A percentile compares a stretch with the other conserved stretches of the same genome.
phyloP scores from a whole-genome alignment of 2,113 vertebrate species.

The Varanus komodoensis region DNA sequence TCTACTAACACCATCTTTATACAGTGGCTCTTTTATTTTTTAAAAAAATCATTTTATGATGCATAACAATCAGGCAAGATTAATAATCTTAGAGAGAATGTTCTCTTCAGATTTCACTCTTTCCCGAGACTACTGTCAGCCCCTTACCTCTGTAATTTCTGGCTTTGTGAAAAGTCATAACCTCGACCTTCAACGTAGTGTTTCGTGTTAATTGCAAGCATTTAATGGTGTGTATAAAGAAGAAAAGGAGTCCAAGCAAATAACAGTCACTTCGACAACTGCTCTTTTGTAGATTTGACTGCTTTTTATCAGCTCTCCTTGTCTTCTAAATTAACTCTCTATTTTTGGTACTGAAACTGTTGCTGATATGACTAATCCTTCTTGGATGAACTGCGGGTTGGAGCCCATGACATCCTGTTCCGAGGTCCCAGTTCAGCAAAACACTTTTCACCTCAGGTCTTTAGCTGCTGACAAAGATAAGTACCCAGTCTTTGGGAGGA shows the following conservation, averaged over 20 bases:
- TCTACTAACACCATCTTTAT: background rate
- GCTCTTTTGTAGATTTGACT: constrained; percentile 14
- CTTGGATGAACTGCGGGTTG: background rate
- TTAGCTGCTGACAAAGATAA: constrained; percentile 22
- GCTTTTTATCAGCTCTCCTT: constrained; percentile 14
- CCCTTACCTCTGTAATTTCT: constrained; percentile 32
- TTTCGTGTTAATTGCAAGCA: constrained; percentile 47
- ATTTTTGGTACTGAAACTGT: constrained; percentile 21
- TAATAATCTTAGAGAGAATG: background rate
- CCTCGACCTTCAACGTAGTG: constrained; percentile 11
- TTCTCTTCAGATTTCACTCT: constrained; percentile 17
- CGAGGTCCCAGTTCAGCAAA: constrained; percentile 20
- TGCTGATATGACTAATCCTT: constrained; percentile 12
- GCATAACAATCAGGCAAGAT: constrained; percentile 5
- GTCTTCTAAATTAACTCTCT: constrained; percentile 1
- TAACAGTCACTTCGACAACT: background rate
- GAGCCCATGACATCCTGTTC: constrained; percentile 11
- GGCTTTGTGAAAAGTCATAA: constrained; percentile 48
- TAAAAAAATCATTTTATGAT: constrained; percentile 7
- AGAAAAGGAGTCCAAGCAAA: background rate
- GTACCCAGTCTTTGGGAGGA: constrained; percentile 16
- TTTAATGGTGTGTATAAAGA: constrained; percentile 20
- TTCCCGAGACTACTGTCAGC: background rate
- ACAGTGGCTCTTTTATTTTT: background rate
- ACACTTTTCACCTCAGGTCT: constrained; percentile 47